Percentiles rank a stretch among this genome's conserved stretches.
phyloP scores from a whole-genome alignment of 2,797 vertebrate species.

The Simalia tracyae region DNA sequence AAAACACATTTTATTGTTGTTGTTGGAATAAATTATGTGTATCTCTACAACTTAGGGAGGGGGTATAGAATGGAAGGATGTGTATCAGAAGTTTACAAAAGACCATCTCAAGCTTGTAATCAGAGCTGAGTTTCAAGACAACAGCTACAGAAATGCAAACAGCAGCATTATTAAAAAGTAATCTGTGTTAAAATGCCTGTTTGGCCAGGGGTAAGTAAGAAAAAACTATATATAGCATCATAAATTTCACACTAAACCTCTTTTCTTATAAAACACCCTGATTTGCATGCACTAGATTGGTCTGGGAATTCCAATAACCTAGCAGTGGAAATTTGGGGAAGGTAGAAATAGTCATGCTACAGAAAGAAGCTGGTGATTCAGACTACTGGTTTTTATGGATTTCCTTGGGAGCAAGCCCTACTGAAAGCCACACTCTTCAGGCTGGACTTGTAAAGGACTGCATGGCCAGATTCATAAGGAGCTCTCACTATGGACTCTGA shows the following conservation, averaged over 20 bases:
- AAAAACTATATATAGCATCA: slow-evolving; percentile 9
- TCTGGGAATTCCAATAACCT: slow-evolving; percentile 23
- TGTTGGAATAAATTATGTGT: neutral
- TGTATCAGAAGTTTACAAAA: neutral
- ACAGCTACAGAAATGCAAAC: slow-evolving; percentile 48
- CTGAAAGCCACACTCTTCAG: neutral
- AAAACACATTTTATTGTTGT: neutral
- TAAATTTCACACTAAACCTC: slow-evolving; percentile 60
- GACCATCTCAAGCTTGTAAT: neutral
- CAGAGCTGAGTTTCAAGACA: slow-evolving; percentile 39
- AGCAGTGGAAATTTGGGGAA: neutral
- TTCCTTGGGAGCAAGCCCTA: neutral
- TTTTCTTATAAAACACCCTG: slow-evolving; percentile 48
- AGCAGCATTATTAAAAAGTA: slow-evolving; percentile 68
- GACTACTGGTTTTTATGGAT: neutral
- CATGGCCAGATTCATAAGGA: neutral
- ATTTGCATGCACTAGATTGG: neutral
- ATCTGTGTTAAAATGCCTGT: slow-evolving; percentile 64
- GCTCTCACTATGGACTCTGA: neutral
- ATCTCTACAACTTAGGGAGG: neutral
- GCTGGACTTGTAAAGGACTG: neutral
- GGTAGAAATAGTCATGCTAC: neutral
- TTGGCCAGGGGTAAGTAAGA: slow-evolving; percentile 57
- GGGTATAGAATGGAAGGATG: neutral
- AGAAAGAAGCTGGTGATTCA: neutral